Evolutionary conservation across 2,888 invertebrate genomes (phyloP).

Genomic region (Ptilodon capucinus): DNA sequence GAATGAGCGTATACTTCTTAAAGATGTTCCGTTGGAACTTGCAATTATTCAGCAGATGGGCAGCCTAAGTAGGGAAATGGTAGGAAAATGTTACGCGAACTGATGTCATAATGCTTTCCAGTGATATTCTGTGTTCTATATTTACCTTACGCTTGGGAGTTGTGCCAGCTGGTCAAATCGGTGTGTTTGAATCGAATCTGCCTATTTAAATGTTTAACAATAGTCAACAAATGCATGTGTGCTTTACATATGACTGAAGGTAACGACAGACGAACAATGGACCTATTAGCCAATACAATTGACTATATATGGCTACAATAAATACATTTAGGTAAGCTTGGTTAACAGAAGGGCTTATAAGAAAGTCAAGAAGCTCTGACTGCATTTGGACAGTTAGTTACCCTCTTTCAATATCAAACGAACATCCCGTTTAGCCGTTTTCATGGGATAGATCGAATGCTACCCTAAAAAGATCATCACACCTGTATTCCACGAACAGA

Average conservation of each 20-base stretch:
- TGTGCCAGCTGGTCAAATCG: constrained; percentile 64
- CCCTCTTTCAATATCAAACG: constrained; percentile 11
- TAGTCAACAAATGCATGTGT: constrained; percentile 8
- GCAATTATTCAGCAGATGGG: constrained; percentile 26
- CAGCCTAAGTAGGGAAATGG: constrained; percentile 19
- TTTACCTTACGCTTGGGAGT: constrained; percentile 65
- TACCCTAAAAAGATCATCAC: too few species aligned
- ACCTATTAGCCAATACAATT: too few species aligned
- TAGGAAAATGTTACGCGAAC: constrained; percentile 44
- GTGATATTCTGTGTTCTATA: constrained; percentile 67
- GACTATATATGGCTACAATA: too few species aligned
- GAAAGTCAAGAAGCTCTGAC: constrained; percentile 12
- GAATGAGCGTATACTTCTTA: too few species aligned
- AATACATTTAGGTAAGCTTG: too few species aligned
- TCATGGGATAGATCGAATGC: neutral
- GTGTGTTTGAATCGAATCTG: constrained; percentile 38
- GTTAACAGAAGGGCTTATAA: neutral
- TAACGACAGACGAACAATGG: too few species aligned
- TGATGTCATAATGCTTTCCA: constrained; percentile 62
- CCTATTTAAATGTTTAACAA: constrained; percentile 28
- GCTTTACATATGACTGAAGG: too few species aligned
- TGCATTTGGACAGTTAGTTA: constrained; percentile 5
- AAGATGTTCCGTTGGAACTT: too few species aligned
- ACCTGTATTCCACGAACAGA: too few species aligned
- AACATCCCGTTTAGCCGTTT: constrained; percentile 4